Evolutionary conservation across 2,797 vertebrate species (phyloP).

Genomic region (Euthynnus affinis): DNA sequence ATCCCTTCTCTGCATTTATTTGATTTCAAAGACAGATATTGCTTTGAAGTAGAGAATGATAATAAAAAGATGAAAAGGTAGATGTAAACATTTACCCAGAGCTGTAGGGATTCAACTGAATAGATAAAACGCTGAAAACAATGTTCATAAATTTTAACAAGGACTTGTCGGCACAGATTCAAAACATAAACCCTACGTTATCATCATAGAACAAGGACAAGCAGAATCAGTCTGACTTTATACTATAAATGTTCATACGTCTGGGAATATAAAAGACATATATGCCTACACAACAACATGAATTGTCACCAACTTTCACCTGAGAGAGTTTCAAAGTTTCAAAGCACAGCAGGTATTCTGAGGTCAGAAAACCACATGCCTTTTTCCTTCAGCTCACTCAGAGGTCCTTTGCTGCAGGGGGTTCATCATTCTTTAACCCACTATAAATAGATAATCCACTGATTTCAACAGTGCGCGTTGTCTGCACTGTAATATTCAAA

Average conservation of each 20-base stretch:
- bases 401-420: slow-evolving; percentile 35
- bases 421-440: slow-evolving; percentile 54
- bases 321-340: background rate
- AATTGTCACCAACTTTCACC: background rate
- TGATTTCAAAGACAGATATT: slow-evolving; percentile 24
- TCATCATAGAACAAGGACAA: background rate
- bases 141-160: slow-evolving; percentile 38
- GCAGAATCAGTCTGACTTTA: slow-evolving; percentile 1
- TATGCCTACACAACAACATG: background rate
- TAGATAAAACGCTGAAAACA: slow-evolving; percentile 31
- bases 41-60: slow-evolving; percentile 8
- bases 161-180: slow-evolving; percentile 13
- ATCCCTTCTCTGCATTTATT: slow-evolving; percentile 25
- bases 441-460: slow-evolving; percentile 52
- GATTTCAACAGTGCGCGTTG: slow-evolving; percentile 30
- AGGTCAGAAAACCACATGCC: slow-evolving; percentile 27
- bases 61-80: slow-evolving; percentile 35
- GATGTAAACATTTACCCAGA: slow-evolving; percentile 22
- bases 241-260: background rate
- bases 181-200: background rate
- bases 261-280: slow-evolving; percentile 15
- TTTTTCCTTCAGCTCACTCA: slow-evolving; percentile 22
- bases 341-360: slow-evolving; percentile 32
- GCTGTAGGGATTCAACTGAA: slow-evolving; percentile 34
- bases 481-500: slow-evolving; percentile 2